Percentiles rank a stretch among this genome's conserved stretches.
Evolutionary conservation across 2,113 vertebrate species (phyloP).

Genomic region (Piaya cayana): DNA sequence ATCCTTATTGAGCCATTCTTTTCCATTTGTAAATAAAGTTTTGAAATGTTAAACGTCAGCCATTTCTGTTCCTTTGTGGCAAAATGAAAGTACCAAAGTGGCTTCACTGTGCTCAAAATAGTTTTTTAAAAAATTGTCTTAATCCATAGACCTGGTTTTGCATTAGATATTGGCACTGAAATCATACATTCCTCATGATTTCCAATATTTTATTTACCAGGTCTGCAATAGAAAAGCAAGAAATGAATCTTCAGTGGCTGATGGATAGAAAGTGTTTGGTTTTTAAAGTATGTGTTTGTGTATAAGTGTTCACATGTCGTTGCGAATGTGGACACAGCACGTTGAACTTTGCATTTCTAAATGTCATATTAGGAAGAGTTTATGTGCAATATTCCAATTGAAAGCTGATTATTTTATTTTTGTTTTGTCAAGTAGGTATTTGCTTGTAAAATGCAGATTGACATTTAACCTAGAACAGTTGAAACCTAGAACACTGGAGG

Average conservation of each 20-base stretch:
- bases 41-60: not conserved
- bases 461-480: no score
- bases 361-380: not conserved
- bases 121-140: not conserved
- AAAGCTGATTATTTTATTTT: not conserved
- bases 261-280: accelerated
- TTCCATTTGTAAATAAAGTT: not conserved
- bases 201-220: not conserved
- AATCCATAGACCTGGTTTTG: not conserved
- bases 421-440: not conserved
- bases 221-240: not conserved
- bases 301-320: not conserved
- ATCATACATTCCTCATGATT: not conserved
- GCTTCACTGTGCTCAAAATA: not conserved
- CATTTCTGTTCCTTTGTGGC: not conserved
- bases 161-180: not conserved
- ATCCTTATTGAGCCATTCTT: not conserved
- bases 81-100: not conserved
- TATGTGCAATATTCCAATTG: not conserved
- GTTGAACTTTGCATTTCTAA: not conserved
- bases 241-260: not conserved
- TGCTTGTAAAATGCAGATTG: not conserved
- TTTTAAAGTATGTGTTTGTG: not conserved
- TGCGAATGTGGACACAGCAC: not conserved
- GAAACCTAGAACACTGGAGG: not conserved